Evolutionary conservation across 1,140 invertebrate genomes (phyloP), one percentile per base, ranked within the genome.

Genomic region (Radopholus similis): DNA sequence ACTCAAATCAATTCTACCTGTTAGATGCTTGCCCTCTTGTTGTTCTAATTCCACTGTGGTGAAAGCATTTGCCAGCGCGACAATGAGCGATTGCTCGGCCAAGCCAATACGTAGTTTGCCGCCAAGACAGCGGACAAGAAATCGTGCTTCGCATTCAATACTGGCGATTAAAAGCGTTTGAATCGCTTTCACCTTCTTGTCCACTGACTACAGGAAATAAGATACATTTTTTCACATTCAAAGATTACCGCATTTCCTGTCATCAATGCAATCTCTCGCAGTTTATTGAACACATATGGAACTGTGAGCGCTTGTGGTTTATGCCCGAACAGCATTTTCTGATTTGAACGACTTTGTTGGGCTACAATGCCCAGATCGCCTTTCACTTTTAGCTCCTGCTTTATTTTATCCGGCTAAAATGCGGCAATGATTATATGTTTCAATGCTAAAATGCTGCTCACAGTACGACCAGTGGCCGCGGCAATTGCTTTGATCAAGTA

Each of bases 51-150:
- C 75, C 6, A 66, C 51, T 23, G 26, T 62, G n/a, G 80, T 82
- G 74, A 89, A 89, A 4, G 94, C 94, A 77, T 91, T 87, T 13
- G 92, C 91, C 44, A 99, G 81, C 13, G 95, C 94, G 82, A 82
- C 77, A 15, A 99, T 85, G 26, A 97, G 88, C 13, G 93, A 96
- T 84, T 96, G 93, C 81, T 99, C 95, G 0, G 95, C 96, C 56
- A 99, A 85, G 3, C 95, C 95, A 74, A 98, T 95, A 40, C 95
- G 87, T 51, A 99, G 84, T 84, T 98, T 98, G 11, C 95, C 95
- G 68, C 90, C 88, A 1, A 98, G 83, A 0, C 91, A 93, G 74
- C 96, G 87, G 49, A 97, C 91, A 0, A 99, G 85, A 84, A 90
- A 99, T 54, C 91, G 87, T 0, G 94, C 91, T 85, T 99, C 96